Percentiles rank a stretch among this genome's conserved stretches.
Evolutionary conservation across 2,888 invertebrate genomes (phyloP).

Genomic region (Homarus gammarus): DNA sequence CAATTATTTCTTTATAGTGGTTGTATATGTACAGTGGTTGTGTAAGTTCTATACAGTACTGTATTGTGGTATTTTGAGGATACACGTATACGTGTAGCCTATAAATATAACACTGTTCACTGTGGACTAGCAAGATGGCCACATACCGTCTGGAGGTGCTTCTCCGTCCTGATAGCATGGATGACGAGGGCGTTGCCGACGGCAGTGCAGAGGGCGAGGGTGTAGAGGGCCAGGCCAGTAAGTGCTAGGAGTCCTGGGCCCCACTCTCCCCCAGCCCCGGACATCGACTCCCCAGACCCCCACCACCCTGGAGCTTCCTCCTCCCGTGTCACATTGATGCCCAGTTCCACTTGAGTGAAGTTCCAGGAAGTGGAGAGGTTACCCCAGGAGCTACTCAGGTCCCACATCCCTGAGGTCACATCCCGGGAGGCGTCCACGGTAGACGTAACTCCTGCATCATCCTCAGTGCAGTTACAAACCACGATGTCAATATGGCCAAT

Average conservation of each 20-base stretch:
- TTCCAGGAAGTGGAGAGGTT: slow-evolving; percentile 23
- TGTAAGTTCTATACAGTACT: too few species aligned
- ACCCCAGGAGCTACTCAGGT: neutral
- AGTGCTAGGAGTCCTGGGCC: slow-evolving; percentile 58
- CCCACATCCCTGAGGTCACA: neutral
- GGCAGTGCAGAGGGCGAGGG: slow-evolving; percentile 80
- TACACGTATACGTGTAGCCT: neutral
- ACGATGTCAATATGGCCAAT: neutral
- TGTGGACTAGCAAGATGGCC: neutral
- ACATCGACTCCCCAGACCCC: neutral
- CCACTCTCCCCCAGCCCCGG: slow-evolving; percentile 37
- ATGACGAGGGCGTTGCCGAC: slow-evolving; percentile 81
- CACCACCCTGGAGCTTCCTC: slow-evolving; percentile 29
- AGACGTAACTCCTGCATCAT: neutral
- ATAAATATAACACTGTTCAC: too few species aligned
- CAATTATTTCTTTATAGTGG: too few species aligned
- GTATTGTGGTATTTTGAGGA: too few species aligned
- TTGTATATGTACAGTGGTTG: too few species aligned
- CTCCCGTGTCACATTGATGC: slow-evolving; percentile 13
- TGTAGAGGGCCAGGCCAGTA: slow-evolving; percentile 79
- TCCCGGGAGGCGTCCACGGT: neutral
- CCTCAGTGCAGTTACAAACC: neutral
- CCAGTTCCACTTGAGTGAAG: slow-evolving; percentile 3
- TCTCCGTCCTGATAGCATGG: slow-evolving; percentile 81
- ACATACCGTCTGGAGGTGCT: slow-evolving; percentile 80